A percentile compares a stretch with the other conserved stretches of the same genome.
Conservation (phyloP, 2,113 vertebrate species). For the Oxyura jamaicensis region DNA sequence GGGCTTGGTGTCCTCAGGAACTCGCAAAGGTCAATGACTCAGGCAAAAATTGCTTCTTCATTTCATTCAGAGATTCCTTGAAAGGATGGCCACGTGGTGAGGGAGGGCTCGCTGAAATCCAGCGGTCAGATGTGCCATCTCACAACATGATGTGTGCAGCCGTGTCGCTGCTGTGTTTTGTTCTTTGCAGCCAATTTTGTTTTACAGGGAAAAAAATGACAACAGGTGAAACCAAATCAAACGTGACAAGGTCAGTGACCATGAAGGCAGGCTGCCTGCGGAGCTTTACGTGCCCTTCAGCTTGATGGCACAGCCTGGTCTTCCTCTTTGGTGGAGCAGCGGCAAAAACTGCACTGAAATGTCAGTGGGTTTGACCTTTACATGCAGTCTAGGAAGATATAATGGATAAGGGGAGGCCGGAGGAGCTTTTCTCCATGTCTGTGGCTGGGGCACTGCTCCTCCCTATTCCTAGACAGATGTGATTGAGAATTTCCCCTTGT, state of each 20-base stretch:
- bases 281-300: not conserved
- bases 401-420: not conserved
- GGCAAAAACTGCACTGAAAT: not conserved
- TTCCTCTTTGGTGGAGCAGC: not conserved
- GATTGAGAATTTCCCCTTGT: not conserved
- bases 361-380: not conserved
- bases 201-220: not conserved
- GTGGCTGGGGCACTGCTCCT: accelerated
- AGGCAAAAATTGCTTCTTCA: not conserved
- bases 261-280: accelerated
- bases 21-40: not conserved
- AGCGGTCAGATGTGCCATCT: not conserved
- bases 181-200: not conserved
- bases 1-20: not conserved
- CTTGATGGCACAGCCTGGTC: accelerated
- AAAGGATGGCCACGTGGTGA: not conserved
- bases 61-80: not conserved
- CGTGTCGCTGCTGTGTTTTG: not conserved
- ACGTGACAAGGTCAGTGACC: accelerated
- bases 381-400: not conserved
- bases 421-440: not conserved
- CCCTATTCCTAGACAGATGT: accelerated
- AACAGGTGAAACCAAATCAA: not conserved
- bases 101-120: accelerated
- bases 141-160: not conserved